phyloP scores from a whole-genome alignment of 2,113 vertebrate species.

The Hipposideros armiger region DNA sequence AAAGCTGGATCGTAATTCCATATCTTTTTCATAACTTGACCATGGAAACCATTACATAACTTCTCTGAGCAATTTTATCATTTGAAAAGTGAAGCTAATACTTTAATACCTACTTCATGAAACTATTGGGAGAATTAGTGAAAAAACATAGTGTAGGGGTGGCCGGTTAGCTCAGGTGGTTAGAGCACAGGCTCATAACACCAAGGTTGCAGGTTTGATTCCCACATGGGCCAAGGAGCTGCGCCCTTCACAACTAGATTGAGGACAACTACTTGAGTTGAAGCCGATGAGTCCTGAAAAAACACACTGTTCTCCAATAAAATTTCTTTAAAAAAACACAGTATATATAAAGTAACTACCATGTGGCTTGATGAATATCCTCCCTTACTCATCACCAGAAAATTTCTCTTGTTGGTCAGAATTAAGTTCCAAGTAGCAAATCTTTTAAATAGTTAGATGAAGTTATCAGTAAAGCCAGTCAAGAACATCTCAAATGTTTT shows the following conservation, averaged over 20 bases:
- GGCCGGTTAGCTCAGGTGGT: no score
- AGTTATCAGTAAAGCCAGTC: neutral
- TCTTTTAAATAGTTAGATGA: slow-evolving; percentile 3
- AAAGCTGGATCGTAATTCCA: neutral
- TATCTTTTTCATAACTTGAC: slow-evolving; percentile 13
- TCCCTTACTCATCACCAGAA: neutral
- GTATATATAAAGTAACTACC: neutral
- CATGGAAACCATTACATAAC: neutral
- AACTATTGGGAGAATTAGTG: neutral
- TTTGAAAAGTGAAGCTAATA: slow-evolving; percentile 18
- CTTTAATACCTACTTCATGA: neutral
- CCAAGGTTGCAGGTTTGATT: no score
- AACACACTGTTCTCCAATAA: no score
- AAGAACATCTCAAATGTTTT: neutral
- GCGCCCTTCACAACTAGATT: no score
- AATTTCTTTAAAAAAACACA: neutral
- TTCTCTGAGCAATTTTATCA: neutral
- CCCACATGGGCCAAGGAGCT: no score
- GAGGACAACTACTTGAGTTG: no score
- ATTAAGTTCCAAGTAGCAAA: neutral
- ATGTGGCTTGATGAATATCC: neutral
- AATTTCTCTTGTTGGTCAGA: neutral
- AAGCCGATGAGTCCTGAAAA: no score
- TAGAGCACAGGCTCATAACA: no score
- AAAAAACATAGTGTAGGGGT: neutral